phyloP scores from a whole-genome alignment of 1,140 invertebrate species.

The Drosophila ohnishii region DNA sequence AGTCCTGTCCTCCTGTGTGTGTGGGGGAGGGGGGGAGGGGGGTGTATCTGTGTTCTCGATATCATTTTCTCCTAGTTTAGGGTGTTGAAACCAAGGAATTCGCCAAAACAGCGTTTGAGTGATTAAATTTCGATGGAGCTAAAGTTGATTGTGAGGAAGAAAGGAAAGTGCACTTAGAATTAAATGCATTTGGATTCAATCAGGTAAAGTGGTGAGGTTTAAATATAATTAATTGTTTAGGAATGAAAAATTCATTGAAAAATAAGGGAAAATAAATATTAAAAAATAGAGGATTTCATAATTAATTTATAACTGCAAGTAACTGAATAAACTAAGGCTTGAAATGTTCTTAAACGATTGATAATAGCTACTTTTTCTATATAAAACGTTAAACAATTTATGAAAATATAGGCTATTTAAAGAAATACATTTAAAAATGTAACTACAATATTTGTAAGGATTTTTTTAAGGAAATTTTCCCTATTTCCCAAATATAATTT shows the following conservation, averaged over 20 bases:
- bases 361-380: too few species aligned
- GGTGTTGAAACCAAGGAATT: conserved; percentile 27
- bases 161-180: neutral
- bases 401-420: too few species aligned
- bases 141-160: conserved; percentile 10
- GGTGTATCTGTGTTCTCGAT: neutral
- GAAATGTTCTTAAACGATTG: too few species aligned
- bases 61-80: conserved; percentile 28
- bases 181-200: neutral
- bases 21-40: neutral
- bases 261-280: too few species aligned
- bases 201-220: neutral
- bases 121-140: conserved; percentile 20
- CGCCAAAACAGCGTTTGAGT: neutral
- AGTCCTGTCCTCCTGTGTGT: conserved; percentile 1
- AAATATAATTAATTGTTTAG: too few species aligned
- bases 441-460: neutral
- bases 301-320: too few species aligned
- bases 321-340: too few species aligned
- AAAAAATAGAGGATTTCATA: too few species aligned
- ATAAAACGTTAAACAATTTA: too few species aligned
- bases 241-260: too few species aligned
- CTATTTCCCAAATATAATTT: neutral
- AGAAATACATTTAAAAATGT: too few species aligned
- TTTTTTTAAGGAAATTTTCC: too few species aligned